These are phyloP conservation scores for Notolepis coatsorum DNA, from an alignment of 2,797 vertebrate genomes.

Conservation along the genomic window DNA sequence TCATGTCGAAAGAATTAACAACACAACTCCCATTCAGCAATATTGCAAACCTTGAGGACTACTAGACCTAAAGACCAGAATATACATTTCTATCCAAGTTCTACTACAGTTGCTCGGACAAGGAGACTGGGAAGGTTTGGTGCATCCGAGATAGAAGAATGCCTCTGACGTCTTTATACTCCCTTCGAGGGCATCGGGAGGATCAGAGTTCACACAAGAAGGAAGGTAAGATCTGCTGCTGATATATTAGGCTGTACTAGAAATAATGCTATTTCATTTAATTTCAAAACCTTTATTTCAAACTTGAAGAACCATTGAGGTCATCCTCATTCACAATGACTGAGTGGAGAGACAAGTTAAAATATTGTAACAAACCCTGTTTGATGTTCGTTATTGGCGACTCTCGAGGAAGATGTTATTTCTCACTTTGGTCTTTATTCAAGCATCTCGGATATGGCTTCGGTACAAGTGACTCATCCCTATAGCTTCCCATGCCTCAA, in stretches of 20 bases:
- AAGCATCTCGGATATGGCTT: too few species aligned
- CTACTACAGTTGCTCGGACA: neutral
- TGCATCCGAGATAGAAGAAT: neutral
- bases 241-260: neutral
- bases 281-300: neutral
- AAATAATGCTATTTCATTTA: neutral
- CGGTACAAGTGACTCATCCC: too few species aligned
- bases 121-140: neutral
- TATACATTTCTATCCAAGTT: neutral
- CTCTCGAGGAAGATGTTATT: too few species aligned
- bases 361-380: too few species aligned
- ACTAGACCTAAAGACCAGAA: neutral
- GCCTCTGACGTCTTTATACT: neutral
- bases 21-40: neutral
- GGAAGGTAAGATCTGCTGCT: conserved; percentile 6
- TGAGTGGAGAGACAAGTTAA: too few species aligned
- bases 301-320: too few species aligned
- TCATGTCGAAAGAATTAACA: neutral
- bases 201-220: conserved; percentile 8
- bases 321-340: too few species aligned
- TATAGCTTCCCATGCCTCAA: too few species aligned
- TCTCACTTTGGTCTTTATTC: too few species aligned
- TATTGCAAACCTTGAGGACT: neutral
- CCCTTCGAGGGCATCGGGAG: neutral
- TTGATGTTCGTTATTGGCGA: too few species aligned